phyloP scores from a whole-genome alignment of 2,113 vertebrate genomes.

The Nematolebias whitei region DNA sequence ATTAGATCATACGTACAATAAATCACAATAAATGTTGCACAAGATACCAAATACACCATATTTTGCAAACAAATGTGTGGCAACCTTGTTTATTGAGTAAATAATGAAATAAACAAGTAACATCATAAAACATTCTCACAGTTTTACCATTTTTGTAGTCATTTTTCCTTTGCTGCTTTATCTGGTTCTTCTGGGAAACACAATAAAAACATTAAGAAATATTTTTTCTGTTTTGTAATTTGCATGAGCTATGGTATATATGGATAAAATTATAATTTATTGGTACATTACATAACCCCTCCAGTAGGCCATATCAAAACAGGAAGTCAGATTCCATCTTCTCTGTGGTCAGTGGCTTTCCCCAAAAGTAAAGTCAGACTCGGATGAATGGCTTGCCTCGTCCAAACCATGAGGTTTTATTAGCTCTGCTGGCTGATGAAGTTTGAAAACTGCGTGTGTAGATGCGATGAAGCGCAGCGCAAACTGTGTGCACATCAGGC shows the following conservation, averaged over 20 bases:
- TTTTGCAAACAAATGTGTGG: too few relatives aligned
- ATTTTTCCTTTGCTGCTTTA: too few relatives aligned
- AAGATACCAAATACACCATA: too few relatives aligned
- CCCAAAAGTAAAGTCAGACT: slow-evolving; percentile 21
- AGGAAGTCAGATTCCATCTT: slow-evolving; percentile 15
- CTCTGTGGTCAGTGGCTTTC: slow-evolving; percentile 32
- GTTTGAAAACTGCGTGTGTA: slow-evolving; percentile 41
- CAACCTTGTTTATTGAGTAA: too few relatives aligned
- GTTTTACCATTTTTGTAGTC: too few relatives aligned
- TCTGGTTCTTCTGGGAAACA: too few relatives aligned
- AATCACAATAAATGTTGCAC: too few relatives aligned
- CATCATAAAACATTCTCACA: too few relatives aligned
- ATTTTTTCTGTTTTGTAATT: not conserved
- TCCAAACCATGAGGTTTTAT: slow-evolving; percentile 56
- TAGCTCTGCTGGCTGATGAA: slow-evolving; percentile 40
- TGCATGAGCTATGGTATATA: not conserved
- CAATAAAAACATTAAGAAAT: not conserved
- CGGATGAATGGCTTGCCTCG: slow-evolving; percentile 18
- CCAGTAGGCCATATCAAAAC: slow-evolving; percentile 2
- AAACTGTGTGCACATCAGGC: slow-evolving; percentile 19
- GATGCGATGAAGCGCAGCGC: slow-evolving; percentile 14
- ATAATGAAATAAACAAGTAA: too few relatives aligned
- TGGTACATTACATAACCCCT: slow-evolving; percentile 2
- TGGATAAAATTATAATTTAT: not conserved
- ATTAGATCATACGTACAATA: too few relatives aligned